Evolutionary conservation across 2,797 vertebrate species (phyloP).

Genomic region (Labroides dimidiatus): DNA sequence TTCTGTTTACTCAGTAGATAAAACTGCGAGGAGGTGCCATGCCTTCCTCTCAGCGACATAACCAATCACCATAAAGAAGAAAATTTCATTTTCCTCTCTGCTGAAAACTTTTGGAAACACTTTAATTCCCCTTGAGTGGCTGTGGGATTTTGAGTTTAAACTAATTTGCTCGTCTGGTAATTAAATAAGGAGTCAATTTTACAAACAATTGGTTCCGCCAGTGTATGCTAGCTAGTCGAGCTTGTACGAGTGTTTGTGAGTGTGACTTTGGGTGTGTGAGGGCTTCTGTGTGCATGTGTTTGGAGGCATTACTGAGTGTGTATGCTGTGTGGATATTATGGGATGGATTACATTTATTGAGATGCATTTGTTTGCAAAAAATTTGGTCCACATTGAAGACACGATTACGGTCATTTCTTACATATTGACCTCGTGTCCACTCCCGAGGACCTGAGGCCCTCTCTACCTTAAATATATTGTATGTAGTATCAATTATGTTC

Average conservation of each 20-base stretch:
- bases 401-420: background rate
- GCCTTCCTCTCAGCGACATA: constrained; percentile 48
- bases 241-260: constrained; percentile 30
- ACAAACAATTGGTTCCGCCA: constrained; percentile 71
- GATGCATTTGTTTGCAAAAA: constrained; percentile 11
- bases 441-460: background rate
- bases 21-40: constrained; percentile 36
- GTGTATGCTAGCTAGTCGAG: constrained; percentile 36
- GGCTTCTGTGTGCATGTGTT: constrained; percentile 13
- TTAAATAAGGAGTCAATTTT: constrained; percentile 80
- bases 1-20: constrained; percentile 24
- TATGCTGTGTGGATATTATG: constrained; percentile 42
- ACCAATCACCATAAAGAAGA: constrained; percentile 46
- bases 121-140: constrained; percentile 66
- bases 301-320: constrained; percentile 21
- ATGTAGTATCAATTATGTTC: background rate
- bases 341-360: constrained; percentile 35
- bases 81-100: constrained; percentile 54
- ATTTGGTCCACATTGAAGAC: too few relatives aligned
- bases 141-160: constrained; percentile 65
- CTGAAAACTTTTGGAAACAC: constrained; percentile 65
- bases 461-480: background rate
- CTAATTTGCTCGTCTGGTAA: constrained; percentile 72
- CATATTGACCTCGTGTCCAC: background rate
- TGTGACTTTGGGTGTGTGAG: constrained; percentile 21